Conservation (phyloP, 2,888 invertebrate species). For the Lampropteryx suffumata region DNA sequence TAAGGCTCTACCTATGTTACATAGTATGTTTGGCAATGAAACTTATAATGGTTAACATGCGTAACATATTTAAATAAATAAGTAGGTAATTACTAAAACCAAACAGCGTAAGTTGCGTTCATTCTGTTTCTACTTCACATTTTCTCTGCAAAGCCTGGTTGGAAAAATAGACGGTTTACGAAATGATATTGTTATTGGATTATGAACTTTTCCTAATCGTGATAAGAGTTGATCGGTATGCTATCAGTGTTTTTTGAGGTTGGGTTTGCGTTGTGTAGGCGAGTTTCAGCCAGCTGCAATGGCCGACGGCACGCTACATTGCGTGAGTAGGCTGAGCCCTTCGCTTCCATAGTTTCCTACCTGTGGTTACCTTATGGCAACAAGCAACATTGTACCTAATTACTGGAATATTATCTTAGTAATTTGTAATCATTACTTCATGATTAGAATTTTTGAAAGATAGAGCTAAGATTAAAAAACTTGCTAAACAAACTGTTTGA, state of each 20-base stretch:
- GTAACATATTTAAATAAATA: neutral
- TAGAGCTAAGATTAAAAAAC: too few relatives aligned
- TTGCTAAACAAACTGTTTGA: too few relatives aligned
- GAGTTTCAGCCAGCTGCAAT: constrained; percentile 51
- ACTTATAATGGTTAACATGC: neutral
- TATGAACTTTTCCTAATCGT: constrained; percentile 36
- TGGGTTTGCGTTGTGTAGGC: constrained; percentile 54
- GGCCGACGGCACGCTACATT: constrained; percentile 70
- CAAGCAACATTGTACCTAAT: constrained; percentile 38
- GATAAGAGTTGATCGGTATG: constrained; percentile 43
- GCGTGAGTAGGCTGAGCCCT: constrained; percentile 61
- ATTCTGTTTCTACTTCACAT: constrained; percentile 4
- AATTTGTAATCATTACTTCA: constrained; percentile 2
- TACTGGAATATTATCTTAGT: constrained; percentile 16
- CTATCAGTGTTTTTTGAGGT: constrained; percentile 53
- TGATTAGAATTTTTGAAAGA: neutral
- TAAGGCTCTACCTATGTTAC: neutral
- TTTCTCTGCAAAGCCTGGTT: constrained; percentile 6
- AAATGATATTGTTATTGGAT: constrained; percentile 22
- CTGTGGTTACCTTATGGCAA: constrained; percentile 44
- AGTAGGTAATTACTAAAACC: neutral
- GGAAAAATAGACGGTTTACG: constrained; percentile 3
- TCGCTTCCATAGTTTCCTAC: constrained; percentile 44
- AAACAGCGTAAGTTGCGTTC: constrained; percentile 3
- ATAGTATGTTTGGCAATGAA: neutral